Conservation (phyloP, 2,797 vertebrate genomes). For the Pangasius mekongensis region DNA sequence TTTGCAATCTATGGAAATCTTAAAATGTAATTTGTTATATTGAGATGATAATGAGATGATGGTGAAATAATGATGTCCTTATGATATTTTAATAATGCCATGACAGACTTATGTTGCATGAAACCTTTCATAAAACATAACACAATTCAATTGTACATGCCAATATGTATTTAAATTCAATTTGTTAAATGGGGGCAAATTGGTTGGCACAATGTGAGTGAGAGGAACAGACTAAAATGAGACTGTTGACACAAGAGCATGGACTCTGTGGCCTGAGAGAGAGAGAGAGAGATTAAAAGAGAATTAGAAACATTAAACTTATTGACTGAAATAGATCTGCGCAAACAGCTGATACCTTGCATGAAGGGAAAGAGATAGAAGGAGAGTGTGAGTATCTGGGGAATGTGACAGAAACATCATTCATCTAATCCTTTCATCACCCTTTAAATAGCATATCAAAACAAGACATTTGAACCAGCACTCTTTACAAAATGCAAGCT, state of each 20-base stretch:
- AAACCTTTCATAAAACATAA: not conserved
- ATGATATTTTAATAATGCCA: not conserved
- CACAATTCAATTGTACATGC: not conserved
- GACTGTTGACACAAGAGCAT: not conserved
- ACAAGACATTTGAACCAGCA: constrained; percentile 15
- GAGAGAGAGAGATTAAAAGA: constrained; percentile 3
- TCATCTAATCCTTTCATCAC: constrained; percentile 3
- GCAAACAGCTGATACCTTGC: constrained; percentile 1
- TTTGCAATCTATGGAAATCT: constrained; percentile 3
- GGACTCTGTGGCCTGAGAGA: not conserved
- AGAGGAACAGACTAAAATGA: not conserved
- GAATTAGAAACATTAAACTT: not conserved
- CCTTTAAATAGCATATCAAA: constrained; percentile 7
- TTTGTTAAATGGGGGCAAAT: constrained; percentile 1
- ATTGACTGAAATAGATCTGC: not conserved
- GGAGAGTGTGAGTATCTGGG: not conserved
- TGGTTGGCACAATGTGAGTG: not conserved
- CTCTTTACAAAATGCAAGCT: not conserved
- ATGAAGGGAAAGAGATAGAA: not conserved
- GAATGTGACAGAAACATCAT: constrained; percentile 24
- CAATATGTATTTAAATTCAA: not conserved
- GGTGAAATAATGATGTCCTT: not conserved
- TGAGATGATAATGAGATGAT: not conserved
- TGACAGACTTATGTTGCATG: not conserved
- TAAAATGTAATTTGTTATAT: not conserved